Evolutionary conservation across 2,888 invertebrate species (phyloP), one percentile per base, ranked within the genome.

Genomic region (Caenorhabditis sp.): DNA sequence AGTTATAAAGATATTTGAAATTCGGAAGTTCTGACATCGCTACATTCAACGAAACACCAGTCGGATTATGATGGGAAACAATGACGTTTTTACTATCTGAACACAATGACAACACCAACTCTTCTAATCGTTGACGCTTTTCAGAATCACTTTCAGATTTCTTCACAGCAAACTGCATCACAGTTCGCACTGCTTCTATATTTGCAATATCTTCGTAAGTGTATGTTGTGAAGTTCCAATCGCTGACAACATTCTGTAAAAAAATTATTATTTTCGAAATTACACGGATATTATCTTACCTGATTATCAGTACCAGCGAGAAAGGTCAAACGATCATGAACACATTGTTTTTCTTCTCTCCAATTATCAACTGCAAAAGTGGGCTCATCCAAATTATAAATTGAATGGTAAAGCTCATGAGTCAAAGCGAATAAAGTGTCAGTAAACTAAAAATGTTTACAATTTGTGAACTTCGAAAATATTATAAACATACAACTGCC

Each of bases 191-290:
- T 27, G 60, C 72, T 26, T 61, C 61, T 31, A 67, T 36, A 50
- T 67, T 72, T 31, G 72, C 51, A 50, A 67, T 63, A 37, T 72
- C 72, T 58, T 72, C 72, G 57, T 67, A 72, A 3, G 43, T 61
- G 1, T 61, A 67, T 31, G 23, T 27, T 0, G 61, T 62, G 1
- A 43, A 21, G 10, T 53, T 58, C 61, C 64, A 62, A 6, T 61
- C 49, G 0, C 51, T 21, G 24, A 21, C 2, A 0, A 26, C 26
- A 0, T n/a, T 19, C 70, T 70, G 37, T 17, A 49, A 51, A 1
- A 55, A 21, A 50, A 51, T 1, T 55, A 31, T 31, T 31, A 19
- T 21, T 50, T 17, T 26, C 5, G 14, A 19, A 26, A 2, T 14
- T 27, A 10, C 19, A 43, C 17, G 5, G 17, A n/a, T 50, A 1